Evolutionary conservation across 2,797 vertebrate species (phyloP).

Genomic region (Chelonia mydas): DNA sequence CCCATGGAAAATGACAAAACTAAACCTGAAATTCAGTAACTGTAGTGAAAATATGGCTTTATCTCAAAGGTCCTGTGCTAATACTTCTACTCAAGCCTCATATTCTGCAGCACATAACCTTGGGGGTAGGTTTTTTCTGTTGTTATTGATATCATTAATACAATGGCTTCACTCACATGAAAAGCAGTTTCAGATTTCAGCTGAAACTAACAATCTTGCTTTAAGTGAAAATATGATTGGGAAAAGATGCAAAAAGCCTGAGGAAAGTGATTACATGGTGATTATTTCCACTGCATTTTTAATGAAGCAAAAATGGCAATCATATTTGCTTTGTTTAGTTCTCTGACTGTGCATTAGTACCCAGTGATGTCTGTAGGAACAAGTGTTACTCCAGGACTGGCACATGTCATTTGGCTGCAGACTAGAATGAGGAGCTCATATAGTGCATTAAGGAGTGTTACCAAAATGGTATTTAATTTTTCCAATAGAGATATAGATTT

Average conservation of each 20-base stretch:
- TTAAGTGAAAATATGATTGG: not conserved
- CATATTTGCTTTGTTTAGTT: not conserved
- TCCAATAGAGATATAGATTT: accelerated
- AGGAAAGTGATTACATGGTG: not conserved
- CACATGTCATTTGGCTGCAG: not conserved
- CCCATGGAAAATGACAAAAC: not conserved
- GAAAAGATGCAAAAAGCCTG: not conserved
- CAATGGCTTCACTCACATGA: not conserved
- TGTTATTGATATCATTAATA: not conserved
- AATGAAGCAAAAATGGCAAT: not conserved
- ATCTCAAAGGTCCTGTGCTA: not conserved
- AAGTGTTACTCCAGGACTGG: not conserved
- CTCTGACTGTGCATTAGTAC: not conserved
- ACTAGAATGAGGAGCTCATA: not conserved
- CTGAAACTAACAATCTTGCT: not conserved
- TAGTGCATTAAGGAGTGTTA: not conserved
- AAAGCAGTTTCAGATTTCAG: not conserved
- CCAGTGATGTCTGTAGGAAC: not conserved
- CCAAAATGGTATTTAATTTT: not conserved
- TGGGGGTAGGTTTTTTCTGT: not conserved
- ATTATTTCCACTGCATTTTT: not conserved
- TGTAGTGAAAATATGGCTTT: not conserved
- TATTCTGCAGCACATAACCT: not conserved
- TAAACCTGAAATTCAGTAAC: not conserved
- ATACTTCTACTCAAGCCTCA: not conserved